These are phyloP conservation scores for Chrysochloris asiatica DNA, from an alignment of 2,113 vertebrate species.

Conservation along the genomic window DNA sequence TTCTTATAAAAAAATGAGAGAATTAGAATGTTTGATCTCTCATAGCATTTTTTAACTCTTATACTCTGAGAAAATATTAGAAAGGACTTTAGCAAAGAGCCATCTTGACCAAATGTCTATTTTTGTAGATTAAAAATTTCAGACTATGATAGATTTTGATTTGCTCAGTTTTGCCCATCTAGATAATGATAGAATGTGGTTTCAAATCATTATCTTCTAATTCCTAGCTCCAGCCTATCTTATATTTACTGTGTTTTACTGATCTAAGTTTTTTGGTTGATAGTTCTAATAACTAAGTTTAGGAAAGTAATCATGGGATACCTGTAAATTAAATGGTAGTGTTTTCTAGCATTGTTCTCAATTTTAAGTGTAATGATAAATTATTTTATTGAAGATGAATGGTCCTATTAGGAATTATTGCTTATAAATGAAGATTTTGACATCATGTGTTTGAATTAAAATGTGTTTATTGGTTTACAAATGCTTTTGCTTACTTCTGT, in stretches of 20 bases:
- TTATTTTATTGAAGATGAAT: not conserved
- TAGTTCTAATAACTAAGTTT: not conserved
- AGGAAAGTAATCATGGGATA: not conserved
- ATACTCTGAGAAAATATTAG: not conserved
- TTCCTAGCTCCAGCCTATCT: not conserved
- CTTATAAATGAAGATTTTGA: not conserved
- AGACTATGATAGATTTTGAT: not conserved
- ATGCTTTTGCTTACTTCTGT: conserved; percentile 53
- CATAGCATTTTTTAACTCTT: not conserved
- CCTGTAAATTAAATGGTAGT: not conserved
- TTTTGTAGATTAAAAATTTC: not conserved
- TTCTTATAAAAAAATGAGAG: not conserved
- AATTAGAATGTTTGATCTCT: not conserved
- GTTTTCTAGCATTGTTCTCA: not conserved
- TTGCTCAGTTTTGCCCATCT: not conserved
- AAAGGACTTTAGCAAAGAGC: conserved; percentile 14
- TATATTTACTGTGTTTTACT: not conserved
- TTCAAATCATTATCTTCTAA: not conserved
- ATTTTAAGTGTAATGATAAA: not conserved
- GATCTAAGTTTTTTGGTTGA: not conserved
- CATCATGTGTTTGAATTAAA: not conserved
- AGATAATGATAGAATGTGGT: not conserved
- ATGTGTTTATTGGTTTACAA: not conserved
- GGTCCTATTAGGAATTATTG: not conserved
- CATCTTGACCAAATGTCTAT: not conserved